Percentiles rank a stretch among this genome's conserved stretches.
phyloP scores from a whole-genome alignment of 2,888 invertebrate genomes.

The Tinea trinotella region DNA sequence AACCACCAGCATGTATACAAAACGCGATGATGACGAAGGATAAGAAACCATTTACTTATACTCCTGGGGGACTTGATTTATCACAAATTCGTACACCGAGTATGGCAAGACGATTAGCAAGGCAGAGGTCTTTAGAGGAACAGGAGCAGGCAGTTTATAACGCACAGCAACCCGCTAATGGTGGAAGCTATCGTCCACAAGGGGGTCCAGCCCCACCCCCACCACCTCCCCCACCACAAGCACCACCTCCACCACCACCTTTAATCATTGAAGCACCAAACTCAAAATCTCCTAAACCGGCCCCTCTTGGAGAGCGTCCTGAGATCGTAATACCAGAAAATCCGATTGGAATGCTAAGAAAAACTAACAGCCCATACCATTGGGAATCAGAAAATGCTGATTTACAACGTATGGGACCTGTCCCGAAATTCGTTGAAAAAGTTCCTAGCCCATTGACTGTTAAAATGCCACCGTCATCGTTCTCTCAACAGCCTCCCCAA shows the following conservation, averaged over 20 bases:
- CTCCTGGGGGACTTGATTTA: constrained; percentile 92
- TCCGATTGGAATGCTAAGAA: constrained; percentile 78
- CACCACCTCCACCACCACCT: constrained; percentile 74
- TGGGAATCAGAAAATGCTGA: constrained; percentile 75
- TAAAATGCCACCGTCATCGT: constrained; percentile 52
- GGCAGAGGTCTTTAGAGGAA: constrained; percentile 74
- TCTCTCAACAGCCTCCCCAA: constrained; percentile 56
- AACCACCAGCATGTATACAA: constrained; percentile 91
- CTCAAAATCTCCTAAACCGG: constrained; percentile 65
- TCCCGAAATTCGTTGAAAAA: constrained; percentile 61
- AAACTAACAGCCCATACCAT: constrained; percentile 78
- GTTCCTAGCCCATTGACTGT: constrained; percentile 62
- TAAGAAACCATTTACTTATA: constrained; percentile 97
- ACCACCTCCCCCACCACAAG: constrained; percentile 56
- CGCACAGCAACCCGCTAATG: constrained; percentile 32
- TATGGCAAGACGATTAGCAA: constrained; percentile 84
- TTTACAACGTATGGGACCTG: constrained; percentile 57
- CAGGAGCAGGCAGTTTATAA: constrained; percentile 41
- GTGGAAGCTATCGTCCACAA: constrained; percentile 25
- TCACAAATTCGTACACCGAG: constrained; percentile 92
- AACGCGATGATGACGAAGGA: constrained; percentile 97
- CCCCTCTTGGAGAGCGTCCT: constrained; percentile 74
- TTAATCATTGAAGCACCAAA: constrained; percentile 68
- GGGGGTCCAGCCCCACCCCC: constrained; percentile 50
- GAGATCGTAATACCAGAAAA: constrained; percentile 83